Conservation (phyloP, 2,888 invertebrate species). For the Morpho deidamia region DNA sequence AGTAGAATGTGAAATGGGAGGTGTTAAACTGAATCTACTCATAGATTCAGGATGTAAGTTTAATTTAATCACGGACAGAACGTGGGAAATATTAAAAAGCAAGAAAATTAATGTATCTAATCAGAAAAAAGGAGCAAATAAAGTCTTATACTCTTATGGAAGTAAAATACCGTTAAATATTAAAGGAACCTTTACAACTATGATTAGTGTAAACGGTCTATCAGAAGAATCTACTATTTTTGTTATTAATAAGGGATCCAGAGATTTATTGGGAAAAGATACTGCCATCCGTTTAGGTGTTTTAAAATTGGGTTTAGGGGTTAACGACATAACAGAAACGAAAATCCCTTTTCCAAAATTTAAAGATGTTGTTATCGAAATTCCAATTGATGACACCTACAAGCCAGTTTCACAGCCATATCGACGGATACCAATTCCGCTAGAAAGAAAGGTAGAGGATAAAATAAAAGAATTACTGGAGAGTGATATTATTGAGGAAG, state of each 20-base stretch:
- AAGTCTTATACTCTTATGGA: too few relatives aligned
- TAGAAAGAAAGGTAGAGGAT: constrained; percentile 24
- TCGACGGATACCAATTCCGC: constrained; percentile 20
- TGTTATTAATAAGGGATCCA: too few relatives aligned
- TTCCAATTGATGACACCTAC: constrained; percentile 20
- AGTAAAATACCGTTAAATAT: too few relatives aligned
- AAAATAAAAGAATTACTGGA: constrained; percentile 23
- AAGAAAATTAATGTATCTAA: too few relatives aligned
- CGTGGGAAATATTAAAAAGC: constrained; percentile 5
- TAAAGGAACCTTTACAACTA: too few relatives aligned
- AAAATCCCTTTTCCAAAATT: constrained; percentile 22
- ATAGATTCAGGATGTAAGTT: constrained; percentile 20
- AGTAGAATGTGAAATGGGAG: too few relatives aligned
- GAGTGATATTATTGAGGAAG: constrained; percentile 27
- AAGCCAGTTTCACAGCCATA: constrained; percentile 25
- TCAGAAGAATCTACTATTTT: too few relatives aligned
- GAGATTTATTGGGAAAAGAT: too few relatives aligned
- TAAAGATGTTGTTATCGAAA: constrained; percentile 22
- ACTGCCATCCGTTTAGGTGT: too few relatives aligned
- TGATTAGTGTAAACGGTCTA: too few relatives aligned
- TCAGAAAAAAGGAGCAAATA: too few relatives aligned
- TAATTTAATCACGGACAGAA: constrained; percentile 8
- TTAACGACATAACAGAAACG: constrained; percentile 15
- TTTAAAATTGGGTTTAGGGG: constrained; percentile 9
- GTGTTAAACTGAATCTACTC: too few relatives aligned